These are phyloP conservation scores for Anser brachyrhynchus DNA, from an alignment of 2,113 vertebrate genomes.

Conservation along the genomic window DNA sequence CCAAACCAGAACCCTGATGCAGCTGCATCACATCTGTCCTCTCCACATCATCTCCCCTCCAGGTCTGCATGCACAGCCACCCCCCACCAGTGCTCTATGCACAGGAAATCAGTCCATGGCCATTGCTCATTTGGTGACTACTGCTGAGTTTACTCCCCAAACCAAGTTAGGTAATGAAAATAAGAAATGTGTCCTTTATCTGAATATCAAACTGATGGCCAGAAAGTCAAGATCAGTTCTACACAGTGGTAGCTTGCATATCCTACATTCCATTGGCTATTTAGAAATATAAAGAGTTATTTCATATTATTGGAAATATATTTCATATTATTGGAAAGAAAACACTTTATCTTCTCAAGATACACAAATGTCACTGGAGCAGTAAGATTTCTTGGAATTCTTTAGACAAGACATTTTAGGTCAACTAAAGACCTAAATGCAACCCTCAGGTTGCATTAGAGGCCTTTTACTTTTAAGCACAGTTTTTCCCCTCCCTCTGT, in stretches of 20 bases:
- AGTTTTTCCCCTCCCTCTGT: background rate
- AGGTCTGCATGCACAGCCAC: rapidly evolving
- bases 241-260: background rate
- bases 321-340: background rate
- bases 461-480: background rate
- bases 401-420: background rate
- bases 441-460: background rate
- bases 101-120: background rate
- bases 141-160: background rate
- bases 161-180: background rate
- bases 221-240: background rate
- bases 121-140: background rate
- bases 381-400: background rate
- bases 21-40: background rate
- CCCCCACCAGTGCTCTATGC: rapidly evolving
- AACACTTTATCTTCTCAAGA: background rate
- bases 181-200: background rate
- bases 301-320: background rate
- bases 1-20: background rate
- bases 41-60: background rate
- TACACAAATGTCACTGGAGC: background rate
- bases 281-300: background rate
- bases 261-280: background rate
- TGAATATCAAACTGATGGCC: background rate
- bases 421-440: background rate